Percentiles rank a stretch among this genome's conserved stretches.
These are phyloP conservation scores for Burhinus oedicnemus DNA, from an alignment of 2,113 vertebrate genomes.

Conservation along the genomic window DNA sequence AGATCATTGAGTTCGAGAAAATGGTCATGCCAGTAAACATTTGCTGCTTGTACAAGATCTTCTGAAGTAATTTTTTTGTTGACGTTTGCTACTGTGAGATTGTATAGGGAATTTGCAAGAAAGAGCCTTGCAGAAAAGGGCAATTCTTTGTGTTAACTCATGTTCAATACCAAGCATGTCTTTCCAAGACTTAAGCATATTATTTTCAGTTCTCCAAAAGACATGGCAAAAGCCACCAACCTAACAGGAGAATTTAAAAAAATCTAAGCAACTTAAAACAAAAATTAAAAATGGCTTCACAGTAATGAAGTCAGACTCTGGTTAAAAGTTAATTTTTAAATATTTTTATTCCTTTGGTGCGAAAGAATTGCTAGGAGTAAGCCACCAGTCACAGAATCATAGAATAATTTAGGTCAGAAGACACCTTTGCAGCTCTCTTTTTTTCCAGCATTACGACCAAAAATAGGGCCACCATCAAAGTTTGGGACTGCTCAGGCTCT, in stretches of 20 bases:
- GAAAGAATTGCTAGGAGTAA: neutral
- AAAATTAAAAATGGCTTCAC: neutral
- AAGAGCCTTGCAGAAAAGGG: neutral
- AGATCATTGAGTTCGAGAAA: neutral
- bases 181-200: neutral
- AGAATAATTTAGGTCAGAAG: neutral
- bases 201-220: neutral
- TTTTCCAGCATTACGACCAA: neutral
- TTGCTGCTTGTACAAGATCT: neutral
- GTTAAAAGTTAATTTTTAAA: neutral
- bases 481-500: neutral
- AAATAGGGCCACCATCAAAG: neutral
- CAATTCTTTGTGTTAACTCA: fast-evolving
- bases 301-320: neutral
- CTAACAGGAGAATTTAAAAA: neutral
- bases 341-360: neutral
- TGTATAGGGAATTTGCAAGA: neutral
- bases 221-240: neutral
- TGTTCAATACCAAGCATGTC: neutral
- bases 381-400: neutral
- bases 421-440: neutral
- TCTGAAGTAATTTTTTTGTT: neutral
- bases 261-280: neutral
- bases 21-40: fast-evolving
- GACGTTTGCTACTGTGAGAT: neutral